Base-by-base conservation (phyloP, 2,888 invertebrate species). In the Ichneumoninae sp. region DNA sequence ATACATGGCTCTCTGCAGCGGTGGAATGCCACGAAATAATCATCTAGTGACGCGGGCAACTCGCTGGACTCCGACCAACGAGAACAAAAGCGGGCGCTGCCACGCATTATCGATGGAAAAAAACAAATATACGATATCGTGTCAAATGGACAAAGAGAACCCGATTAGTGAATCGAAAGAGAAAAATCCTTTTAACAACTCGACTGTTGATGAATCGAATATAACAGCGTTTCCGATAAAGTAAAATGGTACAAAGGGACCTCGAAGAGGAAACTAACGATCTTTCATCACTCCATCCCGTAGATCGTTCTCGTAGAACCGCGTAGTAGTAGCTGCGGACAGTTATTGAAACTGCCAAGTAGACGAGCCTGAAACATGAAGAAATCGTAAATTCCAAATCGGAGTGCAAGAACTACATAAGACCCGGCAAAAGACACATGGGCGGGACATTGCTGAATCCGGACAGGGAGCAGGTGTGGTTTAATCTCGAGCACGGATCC, bases 21-120 rank as follows among this genome's bases (percentile, higher is more conserved):
- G 47, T 73, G 73, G 73, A 69, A 70, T 66, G 73, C 50, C 78
- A 33, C 81, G 70, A 76, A 85, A 85, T 85, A 74, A 81, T 81
- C 65, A 81, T 81, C 78, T 33, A 54, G 65, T 50, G 63, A 84
- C 73, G 63, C 1, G 74, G 33, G 36, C 44, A 68, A 50, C 19
- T 30, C 65, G 26, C 74, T 50, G 70, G n/a, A 65, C 36, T 50
- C 66, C n/a, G 47, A 47, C 47, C 26, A 54, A 69, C 36, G 4
- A n/a, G 40, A 65, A 77, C 13, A 47, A 68, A 54, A 77, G 16
- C 44, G 44, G 16, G 3, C 52, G 75, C 60, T 63, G 22, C 57
- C 47, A 79, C 44, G 63, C 19, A 52, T 36, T 22, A 16, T 36
- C 40, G 63, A 69, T 68, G 47, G 44, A 47, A 44, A 22, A 10